Evolutionary conservation across 2,888 invertebrate species (phyloP).

Genomic region (Erannis defoliaria): DNA sequence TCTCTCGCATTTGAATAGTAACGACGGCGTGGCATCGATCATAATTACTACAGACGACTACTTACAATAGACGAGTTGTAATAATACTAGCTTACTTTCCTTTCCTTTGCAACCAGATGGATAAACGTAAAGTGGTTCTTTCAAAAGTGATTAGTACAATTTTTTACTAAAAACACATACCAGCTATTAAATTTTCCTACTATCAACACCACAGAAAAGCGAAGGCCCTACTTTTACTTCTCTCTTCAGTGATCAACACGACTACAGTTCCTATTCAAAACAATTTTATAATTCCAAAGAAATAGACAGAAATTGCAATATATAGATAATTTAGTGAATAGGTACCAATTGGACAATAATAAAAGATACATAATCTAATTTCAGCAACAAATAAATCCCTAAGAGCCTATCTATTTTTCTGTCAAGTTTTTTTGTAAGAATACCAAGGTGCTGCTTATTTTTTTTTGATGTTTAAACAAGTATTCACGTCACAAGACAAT

Average conservation of each 20-base stretch:
- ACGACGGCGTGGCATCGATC: conserved; percentile 18
- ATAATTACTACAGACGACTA: background rate
- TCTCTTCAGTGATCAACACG: too few species aligned
- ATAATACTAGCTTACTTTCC: background rate
- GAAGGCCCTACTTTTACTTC: too few species aligned
- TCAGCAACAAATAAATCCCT: background rate
- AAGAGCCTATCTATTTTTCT: too few species aligned
- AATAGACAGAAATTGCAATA: too few species aligned
- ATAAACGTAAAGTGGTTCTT: background rate
- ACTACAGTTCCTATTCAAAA: too few species aligned
- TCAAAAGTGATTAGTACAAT: too few species aligned
- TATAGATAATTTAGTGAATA: too few species aligned
- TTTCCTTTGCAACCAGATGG: background rate
- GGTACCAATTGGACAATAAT: background rate
- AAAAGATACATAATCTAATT: background rate
- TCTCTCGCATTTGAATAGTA: conserved; percentile 27
- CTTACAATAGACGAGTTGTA: conserved; percentile 2
- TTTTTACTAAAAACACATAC: too few species aligned
- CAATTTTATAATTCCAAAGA: too few species aligned
- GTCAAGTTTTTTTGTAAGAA: too few species aligned
- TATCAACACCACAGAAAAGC: too few species aligned
- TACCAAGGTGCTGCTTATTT: background rate
- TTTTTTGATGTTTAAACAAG: background rate
- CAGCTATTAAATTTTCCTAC: too few species aligned
- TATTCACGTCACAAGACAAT: background rate